These are phyloP conservation scores for Lutjanus erythropterus DNA, from an alignment of 2,113 vertebrate species.

Conservation along the genomic window DNA sequence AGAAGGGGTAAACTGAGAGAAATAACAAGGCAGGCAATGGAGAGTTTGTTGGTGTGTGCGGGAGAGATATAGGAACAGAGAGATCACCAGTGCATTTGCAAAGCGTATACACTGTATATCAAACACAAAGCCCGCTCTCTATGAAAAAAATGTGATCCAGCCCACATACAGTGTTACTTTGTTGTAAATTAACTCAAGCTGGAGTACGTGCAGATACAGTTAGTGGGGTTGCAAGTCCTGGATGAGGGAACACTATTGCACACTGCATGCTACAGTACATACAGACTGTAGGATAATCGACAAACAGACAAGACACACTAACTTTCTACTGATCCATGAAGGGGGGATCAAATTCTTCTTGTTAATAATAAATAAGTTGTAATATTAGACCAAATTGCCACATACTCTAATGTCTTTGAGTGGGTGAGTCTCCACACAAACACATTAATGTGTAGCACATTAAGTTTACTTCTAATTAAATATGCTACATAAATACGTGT, in stretches of 20 bases:
- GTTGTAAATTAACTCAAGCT: conserved; percentile 28
- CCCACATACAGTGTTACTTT: conserved; percentile 14
- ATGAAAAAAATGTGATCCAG: conserved; percentile 16
- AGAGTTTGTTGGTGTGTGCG: conserved; percentile 31
- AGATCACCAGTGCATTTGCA: conserved; percentile 22
- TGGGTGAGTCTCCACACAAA: not conserved
- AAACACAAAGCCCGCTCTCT: conserved; percentile 8
- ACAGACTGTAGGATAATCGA: not conserved
- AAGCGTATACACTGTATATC: conserved; percentile 6
- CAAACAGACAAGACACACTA: not conserved
- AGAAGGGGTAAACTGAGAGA: conserved; percentile 15
- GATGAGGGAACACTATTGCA: conserved; percentile 4
- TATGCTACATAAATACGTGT: not conserved
- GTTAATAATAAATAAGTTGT: not conserved
- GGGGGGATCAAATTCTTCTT: not conserved
- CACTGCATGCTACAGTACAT: not conserved
- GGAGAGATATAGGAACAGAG: conserved; percentile 17
- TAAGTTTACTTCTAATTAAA: not conserved
- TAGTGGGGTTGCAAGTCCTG: not conserved
- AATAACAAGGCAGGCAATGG: conserved; percentile 31
- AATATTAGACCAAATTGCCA: not conserved
- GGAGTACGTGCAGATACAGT: not conserved
- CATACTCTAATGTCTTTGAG: not conserved
- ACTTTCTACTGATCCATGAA: not conserved
- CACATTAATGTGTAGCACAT: not conserved